Evolutionary conservation across 2,797 vertebrate genomes (phyloP), one percentile per base, ranked within the genome.

Genomic region (Ctenochaetus hawaiiensis): DNA sequence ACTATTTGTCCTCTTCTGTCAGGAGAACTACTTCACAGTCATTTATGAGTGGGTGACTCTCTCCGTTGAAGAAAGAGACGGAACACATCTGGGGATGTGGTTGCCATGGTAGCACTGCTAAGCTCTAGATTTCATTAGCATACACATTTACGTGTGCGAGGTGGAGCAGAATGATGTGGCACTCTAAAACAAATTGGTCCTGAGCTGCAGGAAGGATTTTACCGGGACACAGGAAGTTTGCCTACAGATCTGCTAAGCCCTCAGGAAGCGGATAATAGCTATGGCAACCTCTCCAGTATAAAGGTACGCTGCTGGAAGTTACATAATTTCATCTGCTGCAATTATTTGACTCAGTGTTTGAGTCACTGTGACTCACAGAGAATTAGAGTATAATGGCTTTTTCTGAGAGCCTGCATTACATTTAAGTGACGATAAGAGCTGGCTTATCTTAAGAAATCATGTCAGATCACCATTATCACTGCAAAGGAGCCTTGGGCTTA

Each of bases 91-190:
- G 26, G 61, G 11, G 49, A 66, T 44, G 65, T 20, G 51, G 83
- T 84, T 71, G 45, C 74, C 45, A 22, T 57, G 72, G 81, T 54
- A 78, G 75, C 65, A 0, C 68, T 0, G 37, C 47, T 76, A 77
- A 75, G 54, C 66, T 67, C 56, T 17, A 44, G 23, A 67, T 75
- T 61, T 72, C 41, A 85, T 87, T 84, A 82, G 74, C 83, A 77
- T 82, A 41, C 18, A 47, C 20, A 67, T 83, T 83, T 73, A 41
- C 43, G 43, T 68, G 61, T n/a, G 57, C 23, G 53, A 80, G 68
- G 64, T 80, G 65, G 54, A 57, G 44, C 51, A 58, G 68, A 78
- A 45, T 49, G 57, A 63, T 56, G 59, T 61, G 63, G 43, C 67
- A 6, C 41, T 72, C 30, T 7, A 9, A 63, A 72, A 67, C 41